Evolutionary conservation across 2,888 invertebrate species (phyloP).

Genomic region (Pheosia tremula): DNA sequence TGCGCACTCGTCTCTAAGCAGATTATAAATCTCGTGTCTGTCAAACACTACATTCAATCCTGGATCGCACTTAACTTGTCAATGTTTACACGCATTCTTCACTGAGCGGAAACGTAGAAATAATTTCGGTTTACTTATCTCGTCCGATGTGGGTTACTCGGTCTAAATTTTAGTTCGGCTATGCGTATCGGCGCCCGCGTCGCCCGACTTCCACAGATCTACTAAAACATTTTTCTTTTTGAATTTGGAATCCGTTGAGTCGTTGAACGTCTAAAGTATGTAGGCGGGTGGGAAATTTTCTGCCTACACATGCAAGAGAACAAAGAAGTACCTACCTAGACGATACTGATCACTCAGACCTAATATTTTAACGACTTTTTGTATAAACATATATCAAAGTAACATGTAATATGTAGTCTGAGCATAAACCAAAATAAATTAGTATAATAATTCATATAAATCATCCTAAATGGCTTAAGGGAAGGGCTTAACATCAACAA

Average conservation of each 20-base stretch:
- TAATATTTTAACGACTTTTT: too few species aligned
- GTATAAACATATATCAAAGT: too few species aligned
- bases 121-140: conserved; percentile 24
- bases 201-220: conserved; percentile 32
- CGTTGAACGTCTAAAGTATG: conserved; percentile 35
- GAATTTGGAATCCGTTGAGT: conserved; percentile 32
- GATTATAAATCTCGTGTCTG: conserved; percentile 20
- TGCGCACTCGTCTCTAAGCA: conserved; percentile 10
- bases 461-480: too few species aligned
- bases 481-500: too few species aligned
- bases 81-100: conserved; percentile 43
- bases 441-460: too few species aligned
- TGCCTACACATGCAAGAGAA: conserved; percentile 24
- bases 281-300: conserved; percentile 21
- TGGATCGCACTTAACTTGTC: conserved; percentile 34
- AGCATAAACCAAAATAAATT: too few species aligned
- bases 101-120: conserved; percentile 19
- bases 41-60: conserved; percentile 34
- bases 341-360: too few species aligned
- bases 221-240: conserved; percentile 37
- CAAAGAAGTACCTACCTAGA: conserved; percentile 12
- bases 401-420: too few species aligned
- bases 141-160: conserved; percentile 24
- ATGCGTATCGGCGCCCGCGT: conserved; percentile 30
- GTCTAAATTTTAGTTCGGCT: conserved; percentile 21